Percentiles rank a stretch among this genome's conserved stretches.
These are phyloP conservation scores for Parus major DNA, from an alignment of 2,113 vertebrate genomes.

Conservation along the genomic window DNA sequence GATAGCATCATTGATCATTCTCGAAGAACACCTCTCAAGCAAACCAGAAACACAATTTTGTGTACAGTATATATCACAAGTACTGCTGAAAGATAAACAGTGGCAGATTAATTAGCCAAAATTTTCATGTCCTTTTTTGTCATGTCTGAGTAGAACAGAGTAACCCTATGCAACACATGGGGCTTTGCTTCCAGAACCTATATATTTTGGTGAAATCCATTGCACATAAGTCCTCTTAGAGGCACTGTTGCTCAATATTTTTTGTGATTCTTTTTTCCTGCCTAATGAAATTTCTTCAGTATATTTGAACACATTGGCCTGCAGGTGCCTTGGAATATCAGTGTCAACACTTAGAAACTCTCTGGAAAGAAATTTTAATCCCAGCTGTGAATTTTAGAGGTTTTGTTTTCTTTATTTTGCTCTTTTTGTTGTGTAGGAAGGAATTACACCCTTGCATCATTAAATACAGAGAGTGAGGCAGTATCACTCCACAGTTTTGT, in stretches of 20 bases:
- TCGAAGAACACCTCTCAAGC: not conserved
- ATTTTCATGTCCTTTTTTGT: not conserved
- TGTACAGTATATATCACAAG: not conserved
- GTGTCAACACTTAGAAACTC: not conserved
- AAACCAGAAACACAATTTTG: not conserved
- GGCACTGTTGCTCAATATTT: conserved; percentile 41
- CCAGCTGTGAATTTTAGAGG: not conserved
- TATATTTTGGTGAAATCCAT: not conserved
- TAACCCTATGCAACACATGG: not conserved
- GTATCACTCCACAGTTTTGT: not conserved
- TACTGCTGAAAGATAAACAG: not conserved
- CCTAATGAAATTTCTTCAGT: not conserved
- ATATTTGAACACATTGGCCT: not conserved
- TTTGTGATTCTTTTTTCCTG: not conserved
- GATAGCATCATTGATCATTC: not conserved
- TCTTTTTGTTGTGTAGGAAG: not conserved
- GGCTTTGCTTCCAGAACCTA: not conserved
- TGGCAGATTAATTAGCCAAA: not conserved
- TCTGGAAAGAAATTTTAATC: not conserved
- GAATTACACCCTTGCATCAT: not conserved
- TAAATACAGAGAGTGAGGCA: not conserved
- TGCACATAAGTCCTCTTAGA: conserved; percentile 33
- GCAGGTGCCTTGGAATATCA: not conserved
- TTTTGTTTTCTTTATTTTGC: not conserved
- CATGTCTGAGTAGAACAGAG: not conserved